phyloP scores from a whole-genome alignment of 53 echinoderm and acorn worm genomes.

The Zoroaster sp. region DNA sequence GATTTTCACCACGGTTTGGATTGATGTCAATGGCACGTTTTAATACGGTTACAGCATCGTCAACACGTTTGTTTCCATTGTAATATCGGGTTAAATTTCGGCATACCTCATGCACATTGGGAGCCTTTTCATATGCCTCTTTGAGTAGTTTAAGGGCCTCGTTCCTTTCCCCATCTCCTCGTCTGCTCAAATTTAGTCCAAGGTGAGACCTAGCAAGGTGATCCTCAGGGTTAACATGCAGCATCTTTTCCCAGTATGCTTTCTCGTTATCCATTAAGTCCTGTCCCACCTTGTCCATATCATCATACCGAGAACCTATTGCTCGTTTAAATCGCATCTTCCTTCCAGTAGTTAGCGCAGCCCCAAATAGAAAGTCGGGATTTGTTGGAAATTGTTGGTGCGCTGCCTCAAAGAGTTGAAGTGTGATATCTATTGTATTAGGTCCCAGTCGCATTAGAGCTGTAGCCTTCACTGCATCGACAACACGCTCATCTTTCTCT shows the following conservation, averaged over 20 bases:
- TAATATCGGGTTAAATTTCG: background rate
- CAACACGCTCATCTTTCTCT: background rate
- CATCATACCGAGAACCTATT: background rate
- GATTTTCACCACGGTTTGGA: background rate
- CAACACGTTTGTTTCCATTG: background rate
- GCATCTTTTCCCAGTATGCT: background rate
- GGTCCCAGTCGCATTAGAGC: slow-evolving; percentile 11
- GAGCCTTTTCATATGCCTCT: background rate
- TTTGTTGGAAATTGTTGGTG: background rate
- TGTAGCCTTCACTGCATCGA: slow-evolving; percentile 6
- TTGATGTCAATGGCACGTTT: background rate
- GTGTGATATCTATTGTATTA: background rate
- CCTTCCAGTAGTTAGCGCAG: background rate
- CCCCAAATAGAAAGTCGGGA: background rate
- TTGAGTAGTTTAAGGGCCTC: background rate
- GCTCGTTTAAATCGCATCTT: background rate
- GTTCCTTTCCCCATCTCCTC: background rate
- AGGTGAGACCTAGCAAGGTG: background rate
- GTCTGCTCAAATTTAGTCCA: background rate
- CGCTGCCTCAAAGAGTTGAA: background rate
- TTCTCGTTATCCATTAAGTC: background rate
- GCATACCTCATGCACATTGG: background rate
- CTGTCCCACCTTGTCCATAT: background rate
- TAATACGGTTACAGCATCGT: background rate
- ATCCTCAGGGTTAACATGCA: background rate